phyloP scores from a whole-genome alignment of 2,113 vertebrate species.

The Oryzias melastigma region DNA sequence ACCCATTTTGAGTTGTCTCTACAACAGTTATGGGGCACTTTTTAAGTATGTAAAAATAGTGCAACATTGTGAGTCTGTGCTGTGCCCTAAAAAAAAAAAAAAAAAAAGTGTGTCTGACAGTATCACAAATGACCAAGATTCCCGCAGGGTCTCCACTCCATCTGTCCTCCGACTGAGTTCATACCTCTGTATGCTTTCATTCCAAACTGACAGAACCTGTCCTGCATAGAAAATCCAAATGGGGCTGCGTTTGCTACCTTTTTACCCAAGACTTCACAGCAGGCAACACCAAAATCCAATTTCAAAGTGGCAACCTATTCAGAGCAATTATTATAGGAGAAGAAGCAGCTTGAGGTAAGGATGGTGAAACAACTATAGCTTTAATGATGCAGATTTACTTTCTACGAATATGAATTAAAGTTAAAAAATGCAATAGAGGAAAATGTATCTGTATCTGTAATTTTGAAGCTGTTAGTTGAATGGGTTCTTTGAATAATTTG shows the following conservation, averaged over 20 bases:
- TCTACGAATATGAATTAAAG: too few relatives aligned
- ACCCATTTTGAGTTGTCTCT: neutral
- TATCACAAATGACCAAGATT: conserved; percentile 43
- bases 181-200: conserved; percentile 51
- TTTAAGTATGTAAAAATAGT: conserved; percentile 1
- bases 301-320: neutral
- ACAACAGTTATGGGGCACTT: conserved; percentile 2
- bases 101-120: conserved; percentile 31
- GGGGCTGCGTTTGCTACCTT: conserved; percentile 6
- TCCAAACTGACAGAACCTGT: conserved; percentile 40
- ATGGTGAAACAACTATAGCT: too few relatives aligned
- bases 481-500: too few relatives aligned
- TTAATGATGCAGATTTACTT: too few relatives aligned
- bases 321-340: too few relatives aligned
- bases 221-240: conserved; percentile 32
- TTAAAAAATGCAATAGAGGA: too few relatives aligned
- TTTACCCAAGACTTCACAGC: neutral
- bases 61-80: conserved; percentile 12
- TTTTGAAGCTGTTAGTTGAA: too few relatives aligned
- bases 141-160: conserved; percentile 58
- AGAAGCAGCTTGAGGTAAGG: too few relatives aligned
- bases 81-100: conserved; percentile 55
- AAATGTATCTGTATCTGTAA: too few relatives aligned
- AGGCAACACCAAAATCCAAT: conserved; percentile 2
- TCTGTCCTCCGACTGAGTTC: conserved; percentile 59